phyloP scores from a whole-genome alignment of 2,888 invertebrate species.

The Nomada fabriciana region DNA sequence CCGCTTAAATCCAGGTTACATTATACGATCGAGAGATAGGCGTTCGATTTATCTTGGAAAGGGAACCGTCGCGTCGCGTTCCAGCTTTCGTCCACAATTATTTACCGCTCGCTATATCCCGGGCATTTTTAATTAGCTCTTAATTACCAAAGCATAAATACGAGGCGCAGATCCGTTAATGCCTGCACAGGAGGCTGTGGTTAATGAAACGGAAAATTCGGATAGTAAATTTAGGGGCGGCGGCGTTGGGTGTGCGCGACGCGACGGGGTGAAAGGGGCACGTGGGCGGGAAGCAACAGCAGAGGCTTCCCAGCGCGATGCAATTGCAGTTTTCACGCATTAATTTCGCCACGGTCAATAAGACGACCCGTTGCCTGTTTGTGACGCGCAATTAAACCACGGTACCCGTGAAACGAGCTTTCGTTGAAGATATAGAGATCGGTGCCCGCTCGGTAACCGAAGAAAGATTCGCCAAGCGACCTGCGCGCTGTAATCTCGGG shows the following conservation, averaged over 20 bases:
- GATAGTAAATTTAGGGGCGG: constrained; percentile 22
- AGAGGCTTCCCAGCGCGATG: background rate
- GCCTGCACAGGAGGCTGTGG: constrained; percentile 21
- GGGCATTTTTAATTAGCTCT: constrained; percentile 55
- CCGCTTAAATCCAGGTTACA: constrained; percentile 60
- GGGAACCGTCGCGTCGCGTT: background rate
- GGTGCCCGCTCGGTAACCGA: too few relatives aligned
- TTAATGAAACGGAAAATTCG: constrained; percentile 55
- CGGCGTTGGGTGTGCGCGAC: background rate
- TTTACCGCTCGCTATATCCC: constrained; percentile 33
- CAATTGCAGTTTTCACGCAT: background rate
- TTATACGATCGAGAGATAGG: constrained; percentile 61
- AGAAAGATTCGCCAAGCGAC: background rate
- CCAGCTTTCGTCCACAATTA: constrained; percentile 52
- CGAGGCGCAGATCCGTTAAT: constrained; percentile 51
- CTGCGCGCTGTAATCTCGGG: background rate
- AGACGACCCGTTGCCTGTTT: constrained; percentile 33
- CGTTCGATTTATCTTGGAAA: constrained; percentile 55
- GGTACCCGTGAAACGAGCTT: constrained; percentile 13
- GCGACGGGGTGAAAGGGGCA: background rate
- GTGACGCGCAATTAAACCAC: constrained; percentile 29
- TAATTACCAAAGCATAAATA: constrained; percentile 49
- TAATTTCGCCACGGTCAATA: constrained; percentile 29
- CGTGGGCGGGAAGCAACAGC: background rate
- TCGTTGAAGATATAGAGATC: too few relatives aligned